Conservation (phyloP, 2,113 vertebrate genomes). For the Piprites chloris region DNA sequence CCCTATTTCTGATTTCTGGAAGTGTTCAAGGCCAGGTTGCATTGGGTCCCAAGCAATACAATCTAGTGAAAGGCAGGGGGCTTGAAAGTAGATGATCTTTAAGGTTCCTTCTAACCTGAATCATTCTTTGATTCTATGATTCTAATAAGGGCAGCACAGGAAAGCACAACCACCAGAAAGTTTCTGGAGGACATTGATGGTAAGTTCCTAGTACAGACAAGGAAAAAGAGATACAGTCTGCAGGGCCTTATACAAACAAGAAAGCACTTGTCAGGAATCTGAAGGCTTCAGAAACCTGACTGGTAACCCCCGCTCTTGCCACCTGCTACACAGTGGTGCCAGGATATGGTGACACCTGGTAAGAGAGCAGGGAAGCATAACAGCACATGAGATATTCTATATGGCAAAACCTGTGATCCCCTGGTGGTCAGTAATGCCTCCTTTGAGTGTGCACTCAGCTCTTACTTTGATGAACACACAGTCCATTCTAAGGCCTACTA, state of each 20-base stretch:
- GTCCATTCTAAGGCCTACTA: not conserved
- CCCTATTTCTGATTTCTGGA: not conserved
- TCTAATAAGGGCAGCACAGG: not conserved
- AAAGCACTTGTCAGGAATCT: not conserved
- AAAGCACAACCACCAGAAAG: not conserved
- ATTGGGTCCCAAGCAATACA: not conserved
- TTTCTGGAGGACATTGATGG: not conserved
- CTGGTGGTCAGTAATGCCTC: not conserved
- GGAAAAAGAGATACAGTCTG: not conserved
- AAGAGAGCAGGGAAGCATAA: not conserved
- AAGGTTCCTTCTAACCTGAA: not conserved
- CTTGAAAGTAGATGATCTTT: not conserved
- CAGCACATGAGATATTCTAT: not conserved
- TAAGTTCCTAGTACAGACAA: not conserved
- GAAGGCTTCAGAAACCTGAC: not conserved
- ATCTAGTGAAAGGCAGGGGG: not conserved
- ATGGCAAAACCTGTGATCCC: not conserved
- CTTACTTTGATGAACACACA: not conserved
- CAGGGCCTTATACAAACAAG: not conserved
- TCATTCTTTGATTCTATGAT: not conserved
- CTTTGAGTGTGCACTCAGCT: not conserved
- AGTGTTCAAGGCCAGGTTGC: not conserved
- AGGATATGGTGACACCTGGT: not conserved
- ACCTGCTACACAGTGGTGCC: not conserved
- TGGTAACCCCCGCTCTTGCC: accelerated